Base-by-base conservation (phyloP, 2,888 invertebrate species). In the Pharmacophagus antenor region DNA sequence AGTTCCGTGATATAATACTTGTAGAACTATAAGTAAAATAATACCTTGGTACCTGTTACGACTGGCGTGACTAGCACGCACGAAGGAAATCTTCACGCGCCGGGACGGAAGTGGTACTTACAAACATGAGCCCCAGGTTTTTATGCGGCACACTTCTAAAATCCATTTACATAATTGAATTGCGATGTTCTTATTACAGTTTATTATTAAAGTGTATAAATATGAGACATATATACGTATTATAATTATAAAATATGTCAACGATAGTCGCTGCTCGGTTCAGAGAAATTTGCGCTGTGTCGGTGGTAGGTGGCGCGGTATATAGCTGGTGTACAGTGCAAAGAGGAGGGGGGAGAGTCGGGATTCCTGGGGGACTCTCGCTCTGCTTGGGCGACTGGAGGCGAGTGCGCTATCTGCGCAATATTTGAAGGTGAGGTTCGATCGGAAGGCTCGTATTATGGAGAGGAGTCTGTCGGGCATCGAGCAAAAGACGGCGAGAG, bases 51-150 rank as follows among this genome's bases (percentile, higher is more conserved):
- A 63, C 65, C 65, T 64, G 63, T 65, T 70, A 67, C 65, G 58
- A 63, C 59, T 68, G 65, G 70, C 83, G 83, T 82, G 83, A 83
- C 80, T 72, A 68, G 71, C 65, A 73, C 74, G 71, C 82, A 82
- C 80, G 83, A 75, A 68, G 71, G 60, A 65, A 67, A 70, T 69
- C 68, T 75, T 73, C 73, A 75, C 73, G 73, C 71, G 70, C 66
- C 65, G 66, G 72, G 69, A 72, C 76, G 79, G 80, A 82, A 78
- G 72, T 75, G 72, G 64, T 67, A 54, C 54, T 31, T 49, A 55
- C 56, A 42, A 52, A 20, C 44, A 48, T 48, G 42, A 53, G 4
- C 37, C 46, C 18, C 18, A 18, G 41, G 37, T 57, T 56, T 56
- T 62, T 62, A 59, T 49, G 22, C 47, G 27, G 41, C 48, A 41